Base-by-base conservation (phyloP, 2,888 invertebrate genomes). In the Pseudococcus viburni region DNA sequence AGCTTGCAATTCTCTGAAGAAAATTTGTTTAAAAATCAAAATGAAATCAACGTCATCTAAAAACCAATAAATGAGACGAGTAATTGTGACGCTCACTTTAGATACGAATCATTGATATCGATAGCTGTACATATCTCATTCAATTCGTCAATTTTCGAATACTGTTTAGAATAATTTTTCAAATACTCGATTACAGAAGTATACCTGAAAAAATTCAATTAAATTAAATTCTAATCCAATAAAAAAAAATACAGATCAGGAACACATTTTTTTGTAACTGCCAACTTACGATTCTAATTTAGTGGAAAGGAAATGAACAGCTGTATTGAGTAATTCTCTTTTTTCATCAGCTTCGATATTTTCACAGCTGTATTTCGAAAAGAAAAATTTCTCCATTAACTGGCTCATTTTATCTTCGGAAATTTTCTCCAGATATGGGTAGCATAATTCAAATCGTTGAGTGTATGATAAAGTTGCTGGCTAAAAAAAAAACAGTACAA, bases 111-210 rank as follows among this genome's bases (percentile, higher is more conserved):
- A 33, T 11, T 55, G 3, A 88, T 88, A 80, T 88, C 88, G 15
- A 88, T 17, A 4, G 77, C 88, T 88, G 33, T 46, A n/a, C 88
- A 88, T 12, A 80, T 51, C 83, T 88, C 88, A 80, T 88, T 88
- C 8, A 88, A 39, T 51, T 88, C 80, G 48, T 88, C 88, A 17
- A 88, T 83, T 83, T 80, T 77, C 11, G n/a, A 11, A 22, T 77
- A 83, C 6, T 59, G 83, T 39, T 86, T 73, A 42, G 48, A 86
- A 73, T 77, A 86, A 48, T 77, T 77, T 9, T 86, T 86, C 51
- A 86, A 26, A 19, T 77, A 68, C 17, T 77, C 77, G 33, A 86
- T n/a, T 17, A 73, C 48, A 11, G 64, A 42, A n/a, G 15, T 73
- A 17, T 46, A 19, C 17, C 73, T 86, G n/a, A n/a, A n/a, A 55